A percentile compares a stretch with the other conserved stretches of the same genome.
Evolutionary conservation across 2,888 invertebrate genomes (phyloP).

Genomic region (Drosophila meridionalis): DNA sequence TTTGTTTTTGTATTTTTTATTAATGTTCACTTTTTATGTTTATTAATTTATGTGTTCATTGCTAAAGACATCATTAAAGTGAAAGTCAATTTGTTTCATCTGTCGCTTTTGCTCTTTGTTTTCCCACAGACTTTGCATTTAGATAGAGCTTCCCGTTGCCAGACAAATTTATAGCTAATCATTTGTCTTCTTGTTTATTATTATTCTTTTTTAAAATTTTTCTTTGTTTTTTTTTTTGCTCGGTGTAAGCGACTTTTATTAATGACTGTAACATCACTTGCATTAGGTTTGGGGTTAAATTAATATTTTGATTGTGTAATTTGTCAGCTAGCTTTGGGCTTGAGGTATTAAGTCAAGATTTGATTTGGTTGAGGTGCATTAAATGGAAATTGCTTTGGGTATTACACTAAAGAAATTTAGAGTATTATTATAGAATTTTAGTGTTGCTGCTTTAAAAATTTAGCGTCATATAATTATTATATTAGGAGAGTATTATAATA

Average conservation of each 20-base stretch:
- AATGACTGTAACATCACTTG: constrained; percentile 44
- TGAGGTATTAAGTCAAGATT: background rate
- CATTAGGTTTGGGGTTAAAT: constrained; percentile 56
- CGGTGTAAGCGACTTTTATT: constrained; percentile 55
- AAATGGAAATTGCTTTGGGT: background rate
- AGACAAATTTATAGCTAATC: constrained; percentile 57
- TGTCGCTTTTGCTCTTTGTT: constrained; percentile 33
- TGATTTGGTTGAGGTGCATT: background rate
- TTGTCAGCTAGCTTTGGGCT: constrained; percentile 41
- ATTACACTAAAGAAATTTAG: background rate
- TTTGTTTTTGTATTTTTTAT: constrained; percentile 23
- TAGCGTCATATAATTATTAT: too few relatives aligned
- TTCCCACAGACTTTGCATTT: constrained; percentile 20
- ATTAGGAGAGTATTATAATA: too few relatives aligned
- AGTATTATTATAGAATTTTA: too few relatives aligned
- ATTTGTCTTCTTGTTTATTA: constrained; percentile 55
- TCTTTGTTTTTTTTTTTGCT: background rate
- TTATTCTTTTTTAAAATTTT: constrained; percentile 8
- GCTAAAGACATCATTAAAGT: constrained; percentile 73
- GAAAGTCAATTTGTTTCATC: constrained; percentile 70
- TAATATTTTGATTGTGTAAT: constrained; percentile 52
- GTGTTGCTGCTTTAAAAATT: too few relatives aligned
- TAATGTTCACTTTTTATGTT: constrained; percentile 27
- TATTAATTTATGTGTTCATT: constrained; percentile 70
- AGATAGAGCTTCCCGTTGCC: constrained; percentile 25